Conservation (phyloP, 1,140 invertebrate genomes). For the Drosophila santomea region DNA sequence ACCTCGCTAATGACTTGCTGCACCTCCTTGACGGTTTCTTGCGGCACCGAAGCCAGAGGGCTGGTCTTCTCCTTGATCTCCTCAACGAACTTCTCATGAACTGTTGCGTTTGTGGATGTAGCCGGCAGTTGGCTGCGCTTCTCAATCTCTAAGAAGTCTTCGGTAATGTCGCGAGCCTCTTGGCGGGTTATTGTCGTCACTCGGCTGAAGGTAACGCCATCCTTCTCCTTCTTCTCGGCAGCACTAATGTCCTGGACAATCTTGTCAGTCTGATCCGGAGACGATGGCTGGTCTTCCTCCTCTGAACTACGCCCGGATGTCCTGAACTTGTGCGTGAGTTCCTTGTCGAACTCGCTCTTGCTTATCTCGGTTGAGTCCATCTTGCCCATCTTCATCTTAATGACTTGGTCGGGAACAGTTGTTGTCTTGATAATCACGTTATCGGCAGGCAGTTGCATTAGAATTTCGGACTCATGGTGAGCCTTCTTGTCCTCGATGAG, state of each 20-base stretch:
- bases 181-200: conserved; percentile 67
- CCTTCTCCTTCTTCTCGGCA: conserved; percentile 69
- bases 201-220: conserved; percentile 47
- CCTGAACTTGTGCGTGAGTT: conserved; percentile 81
- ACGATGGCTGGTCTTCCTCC: conserved; percentile 65
- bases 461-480: conserved; percentile 86
- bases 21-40: conserved; percentile 58
- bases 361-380: conserved; percentile 76
- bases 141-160: conserved; percentile 76
- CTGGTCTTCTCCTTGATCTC: conserved; percentile 76
- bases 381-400: conserved; percentile 84
- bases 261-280: conserved; percentile 64
- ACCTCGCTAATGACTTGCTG: conserved; percentile 70
- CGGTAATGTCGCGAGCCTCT: conserved; percentile 73
- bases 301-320: conserved; percentile 77
- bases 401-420: conserved; percentile 79
- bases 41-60: conserved; percentile 51
- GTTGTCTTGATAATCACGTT: conserved; percentile 83
- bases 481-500: conserved; percentile 87
- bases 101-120: conserved; percentile 42
- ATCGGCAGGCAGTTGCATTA: conserved; percentile 83
- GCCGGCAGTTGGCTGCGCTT: conserved; percentile 74
- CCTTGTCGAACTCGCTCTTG: conserved; percentile 84
- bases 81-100: conserved; percentile 76
- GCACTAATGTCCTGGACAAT: conserved; percentile 74